Evolutionary conservation across 2,113 vertebrate species (phyloP), one percentile per base, ranked within the genome.

Genomic region (Eulemur rufifrons): DNA sequence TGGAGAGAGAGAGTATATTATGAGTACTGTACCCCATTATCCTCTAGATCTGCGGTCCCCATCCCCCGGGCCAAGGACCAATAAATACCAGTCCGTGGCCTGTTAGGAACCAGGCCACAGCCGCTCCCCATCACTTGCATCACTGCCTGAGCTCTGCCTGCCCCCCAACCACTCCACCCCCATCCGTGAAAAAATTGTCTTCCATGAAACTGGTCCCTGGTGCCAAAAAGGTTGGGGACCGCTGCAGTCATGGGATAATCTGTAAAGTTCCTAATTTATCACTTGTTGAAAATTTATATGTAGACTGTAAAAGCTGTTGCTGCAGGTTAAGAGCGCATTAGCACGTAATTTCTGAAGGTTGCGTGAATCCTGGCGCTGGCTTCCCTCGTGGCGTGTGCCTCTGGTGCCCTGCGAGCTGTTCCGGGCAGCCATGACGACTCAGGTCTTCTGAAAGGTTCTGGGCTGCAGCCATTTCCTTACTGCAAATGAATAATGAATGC

Each of bases 401-500:
- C 3, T 81, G 69, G 29, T 64, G 96, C 91, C 90, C 18, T 69
- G 71, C 1, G 47, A 50, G 97, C 66, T 50, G 39, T 89, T 86
- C 20, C 73, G 37, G 54, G n/a, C 10, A 20, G 56, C 37, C 56
- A 54, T 84, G 82, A 69, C 56, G 83, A 91, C 91, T 96, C 93
- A 50, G 71, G 86, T 97, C 93, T 95, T 83, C 97, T 86, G 89
- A 98, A 97, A 95, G 74, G 96, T 83, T 93, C 96, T 97, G 96
- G 86, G 85, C 91, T 85, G 95, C 97, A 97, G 97, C 97, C 96
- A 97, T 98, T 98, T 98, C 98, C 97, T 98, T 95, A 56, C 96
- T 96, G 95, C 94, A 91, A 59, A 98, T 98, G 98, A 98, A 98
- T 99, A 98, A 98, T 98, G 97, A 98, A 98, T 98, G 98, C 98